phyloP scores from a whole-genome alignment of 2,113 vertebrate genomes.

The Charadrius vociferus region DNA sequence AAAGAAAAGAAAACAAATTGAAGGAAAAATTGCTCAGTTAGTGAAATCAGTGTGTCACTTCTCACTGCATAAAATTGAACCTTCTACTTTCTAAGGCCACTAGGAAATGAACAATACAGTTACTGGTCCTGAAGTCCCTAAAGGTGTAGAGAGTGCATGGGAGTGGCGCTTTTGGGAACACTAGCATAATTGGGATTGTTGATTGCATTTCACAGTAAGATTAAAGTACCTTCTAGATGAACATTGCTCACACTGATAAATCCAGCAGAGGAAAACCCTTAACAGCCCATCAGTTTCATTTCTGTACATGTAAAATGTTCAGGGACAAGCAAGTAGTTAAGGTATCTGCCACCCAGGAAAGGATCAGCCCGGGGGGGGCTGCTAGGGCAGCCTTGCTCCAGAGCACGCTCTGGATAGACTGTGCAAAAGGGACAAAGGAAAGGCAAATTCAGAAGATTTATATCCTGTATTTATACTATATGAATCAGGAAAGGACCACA shows the following conservation, averaged over 20 bases:
- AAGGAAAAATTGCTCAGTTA: neutral
- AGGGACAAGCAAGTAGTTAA: neutral
- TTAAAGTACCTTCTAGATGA: neutral
- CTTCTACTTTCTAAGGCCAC: neutral
- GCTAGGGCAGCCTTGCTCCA: neutral
- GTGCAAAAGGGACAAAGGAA: neutral
- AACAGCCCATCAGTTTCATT: neutral
- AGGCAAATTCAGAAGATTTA: neutral
- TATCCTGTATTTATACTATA: neutral
- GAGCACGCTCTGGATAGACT: too few relatives aligned
- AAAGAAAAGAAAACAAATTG: neutral
- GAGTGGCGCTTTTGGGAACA: neutral
- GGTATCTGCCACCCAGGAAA: neutral
- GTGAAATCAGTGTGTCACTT: neutral
- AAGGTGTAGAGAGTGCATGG: neutral
- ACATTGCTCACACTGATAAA: neutral
- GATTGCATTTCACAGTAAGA: neutral
- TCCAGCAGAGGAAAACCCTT: neutral
- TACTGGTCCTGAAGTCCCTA: neutral
- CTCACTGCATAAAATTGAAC: neutral
- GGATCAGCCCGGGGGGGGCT: too few relatives aligned
- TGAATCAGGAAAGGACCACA: neutral
- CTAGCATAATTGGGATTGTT: neutral
- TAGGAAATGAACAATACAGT: neutral
- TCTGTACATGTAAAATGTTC: neutral